These are phyloP conservation scores for Corythaixoides concolor DNA, from an alignment of 2,113 vertebrate species.

Conservation along the genomic window DNA sequence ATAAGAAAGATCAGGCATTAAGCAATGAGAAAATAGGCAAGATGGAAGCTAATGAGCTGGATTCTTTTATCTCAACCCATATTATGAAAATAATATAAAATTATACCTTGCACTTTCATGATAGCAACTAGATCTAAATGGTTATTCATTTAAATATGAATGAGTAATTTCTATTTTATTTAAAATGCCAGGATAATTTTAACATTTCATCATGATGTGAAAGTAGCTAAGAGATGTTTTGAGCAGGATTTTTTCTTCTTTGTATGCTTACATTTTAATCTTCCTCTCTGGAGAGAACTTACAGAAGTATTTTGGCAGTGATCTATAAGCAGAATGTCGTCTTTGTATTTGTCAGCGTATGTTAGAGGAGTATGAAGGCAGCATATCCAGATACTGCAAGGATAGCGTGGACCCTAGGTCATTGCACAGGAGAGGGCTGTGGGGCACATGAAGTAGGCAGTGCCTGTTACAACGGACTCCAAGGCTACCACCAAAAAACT, in stretches of 20 bases:
- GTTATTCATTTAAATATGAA: constrained; percentile 81
- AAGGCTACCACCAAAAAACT: neutral
- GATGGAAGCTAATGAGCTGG: constrained; percentile 78
- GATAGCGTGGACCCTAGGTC: neutral
- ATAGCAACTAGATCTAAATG: constrained; percentile 74
- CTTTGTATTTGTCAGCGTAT: neutral
- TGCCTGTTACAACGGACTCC: neutral
- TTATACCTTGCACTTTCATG: constrained; percentile 77
- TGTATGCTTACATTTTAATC: constrained; percentile 12
- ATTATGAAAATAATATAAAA: constrained; percentile 83
- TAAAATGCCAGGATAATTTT: constrained; percentile 68
- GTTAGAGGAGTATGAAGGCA: neutral
- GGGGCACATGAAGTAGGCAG: neutral
- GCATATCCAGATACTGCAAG: neutral
- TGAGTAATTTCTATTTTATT: constrained; percentile 69
- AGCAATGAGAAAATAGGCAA: constrained; percentile 77
- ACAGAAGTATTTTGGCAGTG: neutral
- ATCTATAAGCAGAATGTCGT: neutral
- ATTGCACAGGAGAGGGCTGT: neutral
- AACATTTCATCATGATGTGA: constrained; percentile 61
- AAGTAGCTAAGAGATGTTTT: constrained; percentile 34
- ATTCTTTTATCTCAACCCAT: constrained; percentile 79
- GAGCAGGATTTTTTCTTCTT: neutral
- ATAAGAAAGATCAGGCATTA: constrained; percentile 71
- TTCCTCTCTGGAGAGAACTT: neutral